These are phyloP conservation scores for Orthosia gothica DNA, from an alignment of 2,888 invertebrate genomes.

Conservation along the genomic window DNA sequence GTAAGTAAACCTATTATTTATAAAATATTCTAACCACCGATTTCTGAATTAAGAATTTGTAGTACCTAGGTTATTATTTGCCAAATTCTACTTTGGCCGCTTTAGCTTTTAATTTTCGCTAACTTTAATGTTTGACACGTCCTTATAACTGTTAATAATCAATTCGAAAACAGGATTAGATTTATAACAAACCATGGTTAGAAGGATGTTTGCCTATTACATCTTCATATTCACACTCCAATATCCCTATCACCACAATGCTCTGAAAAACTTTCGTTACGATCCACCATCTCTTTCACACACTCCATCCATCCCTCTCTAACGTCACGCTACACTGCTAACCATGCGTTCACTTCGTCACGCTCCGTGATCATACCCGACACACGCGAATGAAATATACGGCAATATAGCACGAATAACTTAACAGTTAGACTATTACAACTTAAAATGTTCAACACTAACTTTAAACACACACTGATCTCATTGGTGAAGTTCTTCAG, in stretches of 20 bases:
- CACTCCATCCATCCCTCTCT: conserved; percentile 43
- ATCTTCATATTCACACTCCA: background rate
- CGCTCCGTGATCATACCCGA: conserved; percentile 45
- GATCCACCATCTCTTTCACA: conserved; percentile 3
- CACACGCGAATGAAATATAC: conserved; percentile 54
- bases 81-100: too few species aligned
- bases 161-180: too few species aligned
- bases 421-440: background rate
- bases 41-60: too few species aligned
- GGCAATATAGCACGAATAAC: conserved; percentile 45
- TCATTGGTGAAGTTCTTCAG: too few species aligned
- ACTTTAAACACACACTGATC: background rate
- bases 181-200: background rate
- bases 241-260: background rate
- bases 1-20: too few species aligned
- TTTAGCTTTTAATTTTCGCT: too few species aligned
- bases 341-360: conserved; percentile 63
- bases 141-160: too few species aligned
- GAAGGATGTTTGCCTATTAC: background rate
- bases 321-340: conserved; percentile 54
- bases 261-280: conserved; percentile 57
- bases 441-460: background rate
- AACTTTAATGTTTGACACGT: too few species aligned
- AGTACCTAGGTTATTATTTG: too few species aligned
- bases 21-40: too few species aligned